phyloP scores from a whole-genome alignment of 2,888 invertebrate species.

The Ptychoptera albimana region DNA sequence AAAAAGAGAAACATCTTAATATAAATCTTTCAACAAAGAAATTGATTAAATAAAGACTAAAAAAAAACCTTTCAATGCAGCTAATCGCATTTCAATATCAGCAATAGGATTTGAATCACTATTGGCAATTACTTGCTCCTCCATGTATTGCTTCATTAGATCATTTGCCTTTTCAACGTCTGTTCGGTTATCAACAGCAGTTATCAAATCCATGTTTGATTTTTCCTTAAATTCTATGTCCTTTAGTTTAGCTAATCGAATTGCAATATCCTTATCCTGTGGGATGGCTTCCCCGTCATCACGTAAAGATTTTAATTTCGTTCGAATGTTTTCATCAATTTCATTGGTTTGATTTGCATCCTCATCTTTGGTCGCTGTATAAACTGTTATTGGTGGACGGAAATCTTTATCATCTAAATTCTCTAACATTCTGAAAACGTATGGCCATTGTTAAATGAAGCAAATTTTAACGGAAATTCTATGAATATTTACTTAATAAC shows the following conservation, averaged over 20 bases:
- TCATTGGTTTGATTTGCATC: slow-evolving; percentile 14
- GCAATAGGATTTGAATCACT: slow-evolving; percentile 34
- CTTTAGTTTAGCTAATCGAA: slow-evolving; percentile 49
- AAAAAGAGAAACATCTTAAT: too few species aligned
- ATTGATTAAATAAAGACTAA: neutral
- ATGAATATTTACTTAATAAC: too few species aligned
- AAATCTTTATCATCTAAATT: neutral
- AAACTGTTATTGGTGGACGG: neutral
- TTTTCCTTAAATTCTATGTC: slow-evolving; percentile 32
- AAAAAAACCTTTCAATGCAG: slow-evolving; percentile 32
- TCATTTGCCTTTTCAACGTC: slow-evolving; percentile 57
- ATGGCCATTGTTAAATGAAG: too few species aligned
- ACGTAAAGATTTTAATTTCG: slow-evolving; percentile 47
- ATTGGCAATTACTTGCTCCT: slow-evolving; percentile 38
- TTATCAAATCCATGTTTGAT: slow-evolving; percentile 21
- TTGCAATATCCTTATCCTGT: slow-evolving; percentile 46
- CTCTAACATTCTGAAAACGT: neutral
- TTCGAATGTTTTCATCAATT: slow-evolving; percentile 39
- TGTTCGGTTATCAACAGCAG: slow-evolving; percentile 39
- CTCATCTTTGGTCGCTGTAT: neutral
- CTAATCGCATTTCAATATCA: slow-evolving; percentile 37
- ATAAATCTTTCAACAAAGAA: too few species aligned
- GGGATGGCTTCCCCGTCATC: slow-evolving; percentile 24
- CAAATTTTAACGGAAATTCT: too few species aligned
- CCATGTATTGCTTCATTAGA: slow-evolving; percentile 39